Conservation (phyloP, 2,888 invertebrate species). For the Lepetodrilus schrolli region DNA sequence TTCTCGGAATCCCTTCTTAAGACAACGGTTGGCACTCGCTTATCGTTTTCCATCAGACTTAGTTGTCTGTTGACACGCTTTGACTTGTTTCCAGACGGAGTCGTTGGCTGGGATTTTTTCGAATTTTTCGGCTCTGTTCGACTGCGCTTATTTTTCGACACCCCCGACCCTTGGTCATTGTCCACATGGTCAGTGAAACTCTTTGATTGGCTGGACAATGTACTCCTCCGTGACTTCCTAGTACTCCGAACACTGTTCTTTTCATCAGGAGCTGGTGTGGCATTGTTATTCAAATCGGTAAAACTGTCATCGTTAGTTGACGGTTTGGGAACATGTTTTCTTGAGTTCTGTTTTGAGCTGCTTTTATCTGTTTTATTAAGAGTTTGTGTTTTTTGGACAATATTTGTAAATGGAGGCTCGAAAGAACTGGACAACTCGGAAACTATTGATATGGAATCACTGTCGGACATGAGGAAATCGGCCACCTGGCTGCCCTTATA, state of each 20-base stretch:
- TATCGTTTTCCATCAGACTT: constrained; percentile 31
- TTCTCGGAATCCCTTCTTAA: constrained; percentile 43
- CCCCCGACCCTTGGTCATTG: not conserved
- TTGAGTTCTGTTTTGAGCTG: not conserved
- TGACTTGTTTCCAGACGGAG: not conserved
- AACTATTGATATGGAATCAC: constrained; percentile 38
- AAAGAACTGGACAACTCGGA: constrained; percentile 37
- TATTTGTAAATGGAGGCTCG: no score
- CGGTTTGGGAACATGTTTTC: not conserved
- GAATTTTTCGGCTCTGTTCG: not conserved
- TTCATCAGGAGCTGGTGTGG: not conserved
- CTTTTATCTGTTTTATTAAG: not conserved
- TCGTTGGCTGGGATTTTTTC: not conserved
- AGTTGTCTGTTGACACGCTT: not conserved
- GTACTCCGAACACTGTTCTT: not conserved
- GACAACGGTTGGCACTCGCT: constrained; percentile 46
- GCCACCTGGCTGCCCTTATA: constrained; percentile 52
- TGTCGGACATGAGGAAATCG: constrained; percentile 49
- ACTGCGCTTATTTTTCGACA: constrained; percentile 4
- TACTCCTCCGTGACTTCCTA: not conserved
- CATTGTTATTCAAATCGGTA: not conserved
- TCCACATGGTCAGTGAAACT: no score
- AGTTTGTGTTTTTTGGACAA: not conserved
- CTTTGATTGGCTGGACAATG: no score
- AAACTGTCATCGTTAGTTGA: not conserved